Percentiles rank a stretch among this genome's conserved stretches.
phyloP scores from a whole-genome alignment of 2,113 vertebrate species.

The Triplophysa tibetana region DNA sequence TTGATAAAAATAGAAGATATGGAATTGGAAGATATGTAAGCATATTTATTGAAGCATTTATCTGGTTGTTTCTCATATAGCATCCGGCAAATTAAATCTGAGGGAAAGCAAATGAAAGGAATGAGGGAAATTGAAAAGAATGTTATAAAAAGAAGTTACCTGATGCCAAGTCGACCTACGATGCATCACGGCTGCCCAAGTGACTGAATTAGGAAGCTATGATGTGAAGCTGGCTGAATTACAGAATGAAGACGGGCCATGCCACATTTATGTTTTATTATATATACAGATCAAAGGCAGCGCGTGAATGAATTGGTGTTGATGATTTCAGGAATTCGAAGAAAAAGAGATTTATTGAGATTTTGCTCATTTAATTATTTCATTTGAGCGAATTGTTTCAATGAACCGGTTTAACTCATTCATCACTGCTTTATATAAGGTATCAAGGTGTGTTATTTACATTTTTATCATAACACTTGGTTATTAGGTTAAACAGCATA shows the following conservation, averaged over 20 bases:
- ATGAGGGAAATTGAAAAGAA: background rate
- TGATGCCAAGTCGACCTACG: slow-evolving; percentile 11
- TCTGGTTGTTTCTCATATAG: background rate
- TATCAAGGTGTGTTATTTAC: no score
- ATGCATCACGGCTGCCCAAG: background rate
- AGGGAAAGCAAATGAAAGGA: background rate
- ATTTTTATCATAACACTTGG: no score
- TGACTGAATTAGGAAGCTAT: slow-evolving; percentile 1
- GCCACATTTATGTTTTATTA: background rate
- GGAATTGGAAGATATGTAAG: background rate
- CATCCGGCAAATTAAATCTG: background rate
- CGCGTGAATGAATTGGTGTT: no score
- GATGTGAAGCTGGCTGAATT: background rate
- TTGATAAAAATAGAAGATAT: no score
- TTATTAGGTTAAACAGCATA: background rate
- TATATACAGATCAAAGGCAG: slow-evolving; percentile 5
- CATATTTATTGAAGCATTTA: background rate
- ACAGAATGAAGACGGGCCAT: background rate
- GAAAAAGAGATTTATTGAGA: background rate
- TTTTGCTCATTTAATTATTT: no score
- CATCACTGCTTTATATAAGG: no score
- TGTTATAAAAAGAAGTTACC: background rate
- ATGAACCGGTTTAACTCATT: no score
- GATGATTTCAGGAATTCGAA: background rate
- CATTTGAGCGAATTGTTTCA: no score